These are phyloP conservation scores for Grammomys surdaster DNA, from an alignment of 2,113 vertebrate genomes.

Conservation along the genomic window DNA sequence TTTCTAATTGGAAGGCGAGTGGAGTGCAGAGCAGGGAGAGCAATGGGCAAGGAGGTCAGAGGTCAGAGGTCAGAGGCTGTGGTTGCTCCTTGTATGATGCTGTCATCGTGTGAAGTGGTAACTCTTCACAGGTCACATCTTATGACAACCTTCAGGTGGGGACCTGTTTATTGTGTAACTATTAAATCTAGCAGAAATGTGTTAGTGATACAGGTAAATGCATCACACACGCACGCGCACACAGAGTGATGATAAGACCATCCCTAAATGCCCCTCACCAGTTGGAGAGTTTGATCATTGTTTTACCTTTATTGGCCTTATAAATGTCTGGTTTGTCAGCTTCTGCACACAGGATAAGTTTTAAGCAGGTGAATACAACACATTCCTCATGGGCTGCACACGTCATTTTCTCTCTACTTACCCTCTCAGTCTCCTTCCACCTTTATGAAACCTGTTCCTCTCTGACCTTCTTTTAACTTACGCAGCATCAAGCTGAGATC, in stretches of 20 bases:
- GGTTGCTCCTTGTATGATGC: background rate
- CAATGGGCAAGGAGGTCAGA: background rate
- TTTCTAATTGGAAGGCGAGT: background rate
- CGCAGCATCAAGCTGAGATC: background rate
- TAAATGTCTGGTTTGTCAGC: slow-evolving; percentile 8
- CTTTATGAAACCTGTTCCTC: background rate
- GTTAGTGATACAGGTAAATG: background rate
- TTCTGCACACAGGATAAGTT: background rate
- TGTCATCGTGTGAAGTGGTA: background rate
- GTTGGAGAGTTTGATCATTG: background rate
- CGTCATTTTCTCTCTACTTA: background rate
- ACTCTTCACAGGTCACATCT: background rate
- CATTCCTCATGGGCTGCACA: background rate
- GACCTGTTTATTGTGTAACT: background rate
- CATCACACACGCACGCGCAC: background rate
- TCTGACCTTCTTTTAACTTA: background rate
- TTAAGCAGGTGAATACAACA: background rate
- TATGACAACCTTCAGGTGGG: too few relatives aligned
- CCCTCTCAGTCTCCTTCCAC: background rate
- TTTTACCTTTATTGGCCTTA: background rate
- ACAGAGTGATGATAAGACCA: background rate
- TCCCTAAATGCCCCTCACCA: background rate
- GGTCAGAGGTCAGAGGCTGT: background rate
- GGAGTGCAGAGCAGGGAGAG: background rate
- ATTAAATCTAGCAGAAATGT: background rate